phyloP scores from a whole-genome alignment of 92 coral and sea anemone species.

The Epizoanthus ramosus region DNA sequence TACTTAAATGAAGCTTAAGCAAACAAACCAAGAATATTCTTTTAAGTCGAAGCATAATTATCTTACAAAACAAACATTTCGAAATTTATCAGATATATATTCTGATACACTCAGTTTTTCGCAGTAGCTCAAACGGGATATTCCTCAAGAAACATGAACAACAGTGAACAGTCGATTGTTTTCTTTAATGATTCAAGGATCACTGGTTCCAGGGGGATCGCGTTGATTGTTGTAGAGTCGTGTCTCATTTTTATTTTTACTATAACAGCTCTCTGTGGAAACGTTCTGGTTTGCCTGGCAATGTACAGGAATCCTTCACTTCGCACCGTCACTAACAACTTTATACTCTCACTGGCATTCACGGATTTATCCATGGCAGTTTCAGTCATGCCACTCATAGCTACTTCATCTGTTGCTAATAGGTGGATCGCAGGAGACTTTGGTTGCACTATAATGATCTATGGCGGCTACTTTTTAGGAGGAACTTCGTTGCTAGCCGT shows the following conservation, averaged over 20 bases:
- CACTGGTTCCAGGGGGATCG: too few relatives aligned
- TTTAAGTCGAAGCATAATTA: too few relatives aligned
- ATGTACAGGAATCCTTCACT: slow-evolving; percentile 46
- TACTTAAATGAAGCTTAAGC: too few relatives aligned
- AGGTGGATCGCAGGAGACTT: slow-evolving; percentile 41
- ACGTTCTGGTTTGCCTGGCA: slow-evolving; percentile 27
- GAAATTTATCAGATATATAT: too few relatives aligned
- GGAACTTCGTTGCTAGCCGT: slow-evolving; percentile 19
- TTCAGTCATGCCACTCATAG: slow-evolving; percentile 38
- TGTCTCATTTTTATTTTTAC: slow-evolving; percentile 18
- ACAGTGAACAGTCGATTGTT: too few relatives aligned
- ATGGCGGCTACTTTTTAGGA: slow-evolving; percentile 2
- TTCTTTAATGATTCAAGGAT: too few relatives aligned
- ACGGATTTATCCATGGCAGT: slow-evolving; percentile 45
- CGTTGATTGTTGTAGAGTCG: slow-evolving; percentile 16
- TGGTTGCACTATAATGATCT: slow-evolving; percentile 26
- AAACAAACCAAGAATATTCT: too few relatives aligned
- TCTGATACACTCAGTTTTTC: too few relatives aligned
- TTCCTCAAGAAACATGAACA: too few relatives aligned
- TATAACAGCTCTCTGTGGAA: slow-evolving; percentile 30
- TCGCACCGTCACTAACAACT: slow-evolving; percentile 33
- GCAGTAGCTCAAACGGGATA: too few relatives aligned
- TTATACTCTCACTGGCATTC: slow-evolving; percentile 28
- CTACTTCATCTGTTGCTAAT: slow-evolving; percentile 19
- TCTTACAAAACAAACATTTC: too few relatives aligned